Percentiles rank a stretch among this genome's conserved stretches.
These are phyloP conservation scores for Marisa cornuarietis DNA, from an alignment of 1,140 invertebrate genomes.

Conservation along the genomic window DNA sequence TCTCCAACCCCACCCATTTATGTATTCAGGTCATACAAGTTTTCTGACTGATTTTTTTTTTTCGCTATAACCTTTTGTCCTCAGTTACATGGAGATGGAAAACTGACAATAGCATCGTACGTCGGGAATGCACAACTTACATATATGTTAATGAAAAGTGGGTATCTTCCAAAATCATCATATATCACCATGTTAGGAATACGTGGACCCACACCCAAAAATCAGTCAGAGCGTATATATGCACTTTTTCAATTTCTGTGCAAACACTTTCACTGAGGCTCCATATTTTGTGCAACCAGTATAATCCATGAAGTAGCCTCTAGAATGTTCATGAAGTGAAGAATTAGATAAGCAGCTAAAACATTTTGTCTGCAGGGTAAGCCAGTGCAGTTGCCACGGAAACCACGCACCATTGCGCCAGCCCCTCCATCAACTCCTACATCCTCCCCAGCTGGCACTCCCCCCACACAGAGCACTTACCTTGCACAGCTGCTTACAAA, in stretches of 20 bases:
- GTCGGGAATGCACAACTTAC: too few species aligned
- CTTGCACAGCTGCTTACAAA: slow-evolving; percentile 74
- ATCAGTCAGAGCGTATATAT: too few species aligned
- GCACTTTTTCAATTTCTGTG: not conserved
- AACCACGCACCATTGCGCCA: slow-evolving; percentile 36
- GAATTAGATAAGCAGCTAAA: not conserved
- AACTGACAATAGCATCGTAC: not conserved
- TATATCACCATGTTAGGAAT: not conserved
- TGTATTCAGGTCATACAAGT: too few species aligned
- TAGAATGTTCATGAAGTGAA: not conserved
- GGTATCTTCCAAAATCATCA: not conserved
- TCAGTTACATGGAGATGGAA: not conserved
- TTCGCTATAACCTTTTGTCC: not conserved
- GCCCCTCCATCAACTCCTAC: slow-evolving; percentile 22
- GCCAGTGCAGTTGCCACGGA: slow-evolving; percentile 57
- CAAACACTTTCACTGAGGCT: slow-evolving; percentile 30
- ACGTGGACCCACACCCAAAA: not conserved
- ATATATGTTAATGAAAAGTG: too few species aligned
- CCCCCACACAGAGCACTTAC: slow-evolving; percentile 69
- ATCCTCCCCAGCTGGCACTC: slow-evolving; percentile 31
- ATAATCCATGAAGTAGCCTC: not conserved
- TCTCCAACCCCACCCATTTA: not conserved
- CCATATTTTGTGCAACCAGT: slow-evolving; percentile 24
- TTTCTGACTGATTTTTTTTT: not conserved
- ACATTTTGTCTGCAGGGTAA: slow-evolving; percentile 63